A percentile compares a stretch with the other conserved stretches of the same genome.
Conservation (phyloP, 37 sponge, comb jelly and placozoan genomes). For the Aplysina aerophoba region DNA sequence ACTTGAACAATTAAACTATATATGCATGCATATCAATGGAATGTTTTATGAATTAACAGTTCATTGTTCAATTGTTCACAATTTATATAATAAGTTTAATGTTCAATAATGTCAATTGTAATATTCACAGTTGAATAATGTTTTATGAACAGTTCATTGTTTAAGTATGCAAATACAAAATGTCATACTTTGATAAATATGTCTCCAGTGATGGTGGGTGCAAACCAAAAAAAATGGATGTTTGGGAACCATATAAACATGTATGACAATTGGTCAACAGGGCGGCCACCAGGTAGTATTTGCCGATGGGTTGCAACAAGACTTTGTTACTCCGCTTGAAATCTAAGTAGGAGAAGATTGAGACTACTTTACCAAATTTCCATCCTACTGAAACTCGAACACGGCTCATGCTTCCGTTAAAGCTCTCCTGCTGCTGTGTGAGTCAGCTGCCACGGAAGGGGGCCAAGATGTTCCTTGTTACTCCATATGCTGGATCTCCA, state of each 20-base stretch:
- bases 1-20: no score
- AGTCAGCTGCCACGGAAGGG: neutral
- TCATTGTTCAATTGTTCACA: no score
- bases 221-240: neutral
- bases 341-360: neutral
- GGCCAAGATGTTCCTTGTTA: neutral
- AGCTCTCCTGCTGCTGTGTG: neutral
- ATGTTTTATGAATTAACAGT: no score
- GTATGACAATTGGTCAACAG: neutral
- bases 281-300: constrained; percentile 2
- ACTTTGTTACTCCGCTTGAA: constrained; percentile 21
- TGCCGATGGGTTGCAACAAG: constrained; percentile 17
- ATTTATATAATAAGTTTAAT: no score
- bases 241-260: neutral
- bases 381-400: constrained; percentile 4
- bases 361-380: constrained; percentile 4
- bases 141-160: no score
- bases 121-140: no score
- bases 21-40: no score
- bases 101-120: no score
- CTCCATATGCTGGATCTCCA: constrained; percentile 12
- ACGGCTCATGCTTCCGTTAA: constrained; percentile 5
- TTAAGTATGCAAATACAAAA: neutral
- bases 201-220: neutral
- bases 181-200: neutral